These are phyloP conservation scores for Coreoperca whiteheadi DNA, from an alignment of 2,113 vertebrate species.

Conservation along the genomic window DNA sequence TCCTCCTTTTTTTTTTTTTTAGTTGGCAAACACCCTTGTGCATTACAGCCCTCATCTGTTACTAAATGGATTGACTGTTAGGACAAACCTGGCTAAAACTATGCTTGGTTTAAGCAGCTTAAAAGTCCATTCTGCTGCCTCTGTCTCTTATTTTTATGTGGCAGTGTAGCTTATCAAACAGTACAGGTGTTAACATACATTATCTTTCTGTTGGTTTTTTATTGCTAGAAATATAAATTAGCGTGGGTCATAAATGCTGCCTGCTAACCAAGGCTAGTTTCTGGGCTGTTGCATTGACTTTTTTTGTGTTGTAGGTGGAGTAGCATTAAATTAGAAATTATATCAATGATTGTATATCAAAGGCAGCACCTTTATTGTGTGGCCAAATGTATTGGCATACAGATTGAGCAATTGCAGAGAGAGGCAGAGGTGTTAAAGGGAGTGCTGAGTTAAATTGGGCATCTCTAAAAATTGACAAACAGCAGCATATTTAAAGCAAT, in stretches of 20 bases:
- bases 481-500: not conserved
- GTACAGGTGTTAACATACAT: not conserved
- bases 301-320: not conserved
- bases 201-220: constrained; percentile 1
- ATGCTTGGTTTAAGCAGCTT: not conserved
- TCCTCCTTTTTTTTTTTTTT: not conserved
- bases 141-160: not conserved
- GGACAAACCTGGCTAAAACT: not conserved
- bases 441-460: not conserved
- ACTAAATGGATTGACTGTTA: not conserved
- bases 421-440: not conserved
- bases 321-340: not conserved
- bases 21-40: not conserved
- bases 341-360: not conserved
- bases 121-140: not conserved
- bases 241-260: not conserved
- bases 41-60: not conserved
- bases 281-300: not conserved
- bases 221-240: not conserved
- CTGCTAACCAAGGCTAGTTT: not conserved
- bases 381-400: not conserved
- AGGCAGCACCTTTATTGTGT: not conserved
- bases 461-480: not conserved
- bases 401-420: not conserved
- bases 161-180: not conserved